phyloP scores from a whole-genome alignment of 2,113 vertebrate species.

The Boulengeromyrus knoepffleri region DNA sequence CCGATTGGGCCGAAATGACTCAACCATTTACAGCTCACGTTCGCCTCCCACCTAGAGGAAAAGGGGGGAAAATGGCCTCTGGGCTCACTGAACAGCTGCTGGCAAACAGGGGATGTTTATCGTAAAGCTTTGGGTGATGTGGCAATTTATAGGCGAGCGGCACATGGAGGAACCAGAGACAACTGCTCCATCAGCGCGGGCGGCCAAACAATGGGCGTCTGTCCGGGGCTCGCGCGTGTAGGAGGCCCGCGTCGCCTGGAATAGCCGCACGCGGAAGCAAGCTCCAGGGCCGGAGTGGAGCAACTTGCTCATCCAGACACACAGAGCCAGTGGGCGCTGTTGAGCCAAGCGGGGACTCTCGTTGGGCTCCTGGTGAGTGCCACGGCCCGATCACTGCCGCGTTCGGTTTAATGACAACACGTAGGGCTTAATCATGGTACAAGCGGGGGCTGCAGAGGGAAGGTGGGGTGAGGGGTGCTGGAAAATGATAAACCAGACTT shows the following conservation, averaged over 20 bases:
- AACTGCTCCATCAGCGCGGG: neutral
- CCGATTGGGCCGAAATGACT: neutral
- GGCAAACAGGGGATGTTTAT: neutral
- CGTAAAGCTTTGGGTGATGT: neutral
- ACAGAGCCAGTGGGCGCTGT: neutral
- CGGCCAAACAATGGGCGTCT: constrained; percentile 23
- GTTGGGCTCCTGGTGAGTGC: neutral
- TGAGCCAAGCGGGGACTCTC: neutral
- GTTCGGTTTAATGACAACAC: neutral
- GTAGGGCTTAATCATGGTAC: neutral
- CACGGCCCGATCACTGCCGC: neutral
- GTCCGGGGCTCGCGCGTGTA: constrained; percentile 17
- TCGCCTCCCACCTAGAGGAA: neutral
- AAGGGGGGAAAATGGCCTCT: neutral
- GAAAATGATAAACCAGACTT: neutral
- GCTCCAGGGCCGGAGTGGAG: neutral
- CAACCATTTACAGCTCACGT: neutral
- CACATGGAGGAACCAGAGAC: constrained; percentile 16
- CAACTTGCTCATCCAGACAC: neutral
- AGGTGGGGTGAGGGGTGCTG: neutral
- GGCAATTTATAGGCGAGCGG: neutral
- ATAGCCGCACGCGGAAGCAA: constrained; percentile 35
- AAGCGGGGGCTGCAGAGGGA: neutral
- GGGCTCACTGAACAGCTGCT: constrained; percentile 8
- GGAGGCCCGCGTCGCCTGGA: constrained; percentile 32